phyloP scores from a whole-genome alignment of 1,140 invertebrate genomes.

The Reticulitermes speratus region DNA sequence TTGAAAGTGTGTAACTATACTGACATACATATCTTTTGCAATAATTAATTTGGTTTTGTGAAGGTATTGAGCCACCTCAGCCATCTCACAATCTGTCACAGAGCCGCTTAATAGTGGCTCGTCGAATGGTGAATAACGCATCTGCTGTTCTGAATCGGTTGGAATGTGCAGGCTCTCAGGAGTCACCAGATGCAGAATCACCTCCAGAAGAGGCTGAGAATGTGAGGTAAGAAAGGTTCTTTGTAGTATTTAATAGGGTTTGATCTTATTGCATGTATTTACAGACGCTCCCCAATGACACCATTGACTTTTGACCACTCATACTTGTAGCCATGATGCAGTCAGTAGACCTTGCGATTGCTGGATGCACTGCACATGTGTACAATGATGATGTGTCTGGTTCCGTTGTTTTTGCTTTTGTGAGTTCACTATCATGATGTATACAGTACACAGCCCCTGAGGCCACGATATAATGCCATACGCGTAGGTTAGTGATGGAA shows the following conservation, averaged over 20 bases:
- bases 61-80: conserved; percentile 43
- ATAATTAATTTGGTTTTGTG: conserved; percentile 13
- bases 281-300: background rate
- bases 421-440: too few species aligned
- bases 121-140: conserved; percentile 49
- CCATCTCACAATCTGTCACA: conserved; percentile 48
- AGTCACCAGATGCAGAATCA: conserved; percentile 40
- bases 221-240: conserved; percentile 21
- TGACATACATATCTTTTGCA: too few species aligned
- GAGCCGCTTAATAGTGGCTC: conserved; percentile 48
- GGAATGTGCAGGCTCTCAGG: conserved; percentile 40
- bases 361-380: too few species aligned
- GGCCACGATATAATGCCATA: too few species aligned
- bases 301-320: background rate
- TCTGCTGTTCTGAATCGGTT: conserved; percentile 47
- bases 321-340: background rate
- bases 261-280: background rate
- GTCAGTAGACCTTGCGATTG: background rate
- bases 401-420: too few species aligned
- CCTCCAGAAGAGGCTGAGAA: conserved; percentile 30
- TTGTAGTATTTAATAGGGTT: background rate
- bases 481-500: too few species aligned
- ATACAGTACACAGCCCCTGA: too few species aligned
- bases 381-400: too few species aligned
- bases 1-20: too few species aligned